Evolutionary conservation across 1,140 invertebrate genomes (phyloP).

Genomic region (Calephelis virginiensis): DNA sequence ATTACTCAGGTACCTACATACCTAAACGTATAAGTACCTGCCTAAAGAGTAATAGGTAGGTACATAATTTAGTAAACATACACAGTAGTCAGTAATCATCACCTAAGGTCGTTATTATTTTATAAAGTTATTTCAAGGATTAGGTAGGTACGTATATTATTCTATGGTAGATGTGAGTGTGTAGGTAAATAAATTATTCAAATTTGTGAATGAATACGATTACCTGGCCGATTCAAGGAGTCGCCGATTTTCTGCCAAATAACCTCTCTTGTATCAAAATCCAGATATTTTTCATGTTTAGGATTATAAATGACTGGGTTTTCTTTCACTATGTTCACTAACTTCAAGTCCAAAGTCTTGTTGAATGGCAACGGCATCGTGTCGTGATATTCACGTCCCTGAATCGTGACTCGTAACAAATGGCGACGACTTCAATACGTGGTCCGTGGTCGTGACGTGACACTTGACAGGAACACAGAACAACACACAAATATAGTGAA

Average conservation of each 20-base stretch:
- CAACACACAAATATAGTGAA: not conserved
- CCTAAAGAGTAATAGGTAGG: too few relatives aligned
- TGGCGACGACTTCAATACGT: not conserved
- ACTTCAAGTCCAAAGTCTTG: conserved; percentile 52
- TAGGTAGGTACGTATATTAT: too few relatives aligned
- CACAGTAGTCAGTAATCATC: too few relatives aligned
- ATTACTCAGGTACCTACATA: too few relatives aligned
- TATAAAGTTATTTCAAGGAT: too few relatives aligned
- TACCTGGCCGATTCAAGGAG: conserved; percentile 50
- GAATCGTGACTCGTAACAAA: not conserved
- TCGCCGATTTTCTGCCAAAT: conserved; percentile 68
- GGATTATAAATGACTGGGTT: conserved; percentile 57
- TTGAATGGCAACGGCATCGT: conserved; percentile 55
- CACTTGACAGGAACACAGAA: not conserved
- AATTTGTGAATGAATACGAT: conserved; percentile 6
- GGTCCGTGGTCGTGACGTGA: too few relatives aligned
- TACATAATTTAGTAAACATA: too few relatives aligned
- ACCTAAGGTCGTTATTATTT: too few relatives aligned
- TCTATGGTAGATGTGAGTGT: too few relatives aligned
- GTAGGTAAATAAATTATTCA: too few relatives aligned
- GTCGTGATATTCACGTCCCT: conserved; percentile 21
- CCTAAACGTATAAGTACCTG: too few relatives aligned
- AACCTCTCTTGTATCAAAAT: conserved; percentile 58
- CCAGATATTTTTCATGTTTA: conserved; percentile 52
- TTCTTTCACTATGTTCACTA: conserved; percentile 51